These are phyloP conservation scores for Triplophysa yarkandensis DNA, from an alignment of 2,797 vertebrate genomes.

Conservation along the genomic window DNA sequence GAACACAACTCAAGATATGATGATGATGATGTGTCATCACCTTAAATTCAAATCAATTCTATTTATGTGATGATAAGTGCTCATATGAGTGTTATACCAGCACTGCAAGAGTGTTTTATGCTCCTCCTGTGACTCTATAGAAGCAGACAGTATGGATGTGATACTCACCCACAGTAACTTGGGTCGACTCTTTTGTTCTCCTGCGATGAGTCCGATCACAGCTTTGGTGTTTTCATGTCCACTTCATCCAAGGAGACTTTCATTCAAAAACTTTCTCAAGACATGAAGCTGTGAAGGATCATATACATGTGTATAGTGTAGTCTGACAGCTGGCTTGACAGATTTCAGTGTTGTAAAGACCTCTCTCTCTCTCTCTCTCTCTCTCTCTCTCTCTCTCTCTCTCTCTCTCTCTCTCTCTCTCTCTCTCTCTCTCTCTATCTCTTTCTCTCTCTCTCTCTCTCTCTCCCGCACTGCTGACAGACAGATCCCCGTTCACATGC, in stretches of 20 bases:
- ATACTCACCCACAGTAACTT: constrained; percentile 1
- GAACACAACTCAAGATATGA: no score
- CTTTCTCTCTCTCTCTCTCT: constrained; percentile 18
- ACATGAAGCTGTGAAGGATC: neutral
- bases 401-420: constrained; percentile 20
- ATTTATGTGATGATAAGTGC: no score
- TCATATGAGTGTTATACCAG: neutral
- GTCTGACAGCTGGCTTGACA: constrained; percentile 26
- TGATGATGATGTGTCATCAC: no score
- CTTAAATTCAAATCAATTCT: no score
- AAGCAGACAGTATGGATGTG: neutral
- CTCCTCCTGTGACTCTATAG: neutral
- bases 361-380: constrained; percentile 9
- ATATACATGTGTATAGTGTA: neutral
- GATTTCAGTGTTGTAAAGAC: neutral
- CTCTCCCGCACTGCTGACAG: constrained; percentile 34
- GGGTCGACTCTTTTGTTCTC: neutral
- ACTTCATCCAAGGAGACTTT: neutral
- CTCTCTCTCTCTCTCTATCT: constrained; percentile 4
- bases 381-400: constrained; percentile 20
- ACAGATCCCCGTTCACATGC: constrained; percentile 16
- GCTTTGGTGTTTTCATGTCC: constrained; percentile 10
- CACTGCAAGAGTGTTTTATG: neutral
- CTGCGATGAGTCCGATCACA: neutral
- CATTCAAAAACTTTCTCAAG: constrained; percentile 35